These are phyloP conservation scores for Chalcosyrphus nemorum DNA, from an alignment of 2,888 invertebrate genomes.

Conservation along the genomic window DNA sequence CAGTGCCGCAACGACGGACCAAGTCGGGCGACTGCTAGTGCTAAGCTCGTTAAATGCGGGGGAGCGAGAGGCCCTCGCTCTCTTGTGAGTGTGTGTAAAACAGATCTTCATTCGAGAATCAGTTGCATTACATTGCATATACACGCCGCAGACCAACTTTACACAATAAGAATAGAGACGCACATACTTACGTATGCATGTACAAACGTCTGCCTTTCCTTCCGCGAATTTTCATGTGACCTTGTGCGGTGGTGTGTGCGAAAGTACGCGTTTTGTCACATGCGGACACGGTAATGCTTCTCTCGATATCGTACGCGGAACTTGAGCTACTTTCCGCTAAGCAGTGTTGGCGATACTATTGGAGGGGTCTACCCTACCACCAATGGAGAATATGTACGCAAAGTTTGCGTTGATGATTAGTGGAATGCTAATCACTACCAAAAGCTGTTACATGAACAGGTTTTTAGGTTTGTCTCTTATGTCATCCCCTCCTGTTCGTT, in stretches of 20 bases:
- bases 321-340: constrained; percentile 51
- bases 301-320: constrained; percentile 54
- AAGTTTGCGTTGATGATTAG: constrained; percentile 59
- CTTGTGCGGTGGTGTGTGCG: constrained; percentile 53
- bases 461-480: constrained; percentile 34
- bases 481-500: neutral
- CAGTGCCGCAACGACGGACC: constrained; percentile 59
- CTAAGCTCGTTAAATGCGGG: constrained; percentile 66
- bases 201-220: constrained; percentile 34
- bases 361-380: neutral
- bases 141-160: constrained; percentile 46
- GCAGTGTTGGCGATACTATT: neutral
- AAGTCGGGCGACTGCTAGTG: constrained; percentile 15
- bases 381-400: constrained; percentile 20
- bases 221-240: constrained; percentile 65
- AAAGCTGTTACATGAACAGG: constrained; percentile 66
- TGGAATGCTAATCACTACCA: constrained; percentile 59
- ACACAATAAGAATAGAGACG: constrained; percentile 32
- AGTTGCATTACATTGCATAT: neutral
- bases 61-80: constrained; percentile 17
- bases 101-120: neutral
- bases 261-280: constrained; percentile 54
- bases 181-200: neutral
- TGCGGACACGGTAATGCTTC: constrained; percentile 54
- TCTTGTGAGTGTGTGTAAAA: neutral